phyloP scores from a whole-genome alignment of 2,888 invertebrate genomes.

The Cheilosia variabilis region DNA sequence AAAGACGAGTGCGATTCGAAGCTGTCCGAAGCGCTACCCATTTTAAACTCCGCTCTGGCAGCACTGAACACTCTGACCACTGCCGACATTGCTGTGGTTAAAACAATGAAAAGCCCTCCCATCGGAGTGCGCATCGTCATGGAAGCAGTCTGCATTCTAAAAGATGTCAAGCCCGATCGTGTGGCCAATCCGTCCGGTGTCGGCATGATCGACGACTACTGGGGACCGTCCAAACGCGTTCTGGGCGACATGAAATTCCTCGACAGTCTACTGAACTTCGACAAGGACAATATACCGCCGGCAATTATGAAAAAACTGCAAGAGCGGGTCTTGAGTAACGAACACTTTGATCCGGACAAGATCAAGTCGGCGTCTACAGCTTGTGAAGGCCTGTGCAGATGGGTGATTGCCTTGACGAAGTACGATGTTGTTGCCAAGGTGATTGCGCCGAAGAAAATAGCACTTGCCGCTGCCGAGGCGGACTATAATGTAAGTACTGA shows the following conservation, averaged over 20 bases:
- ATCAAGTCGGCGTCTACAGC: slow-evolving; percentile 94
- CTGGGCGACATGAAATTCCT: slow-evolving; percentile 96
- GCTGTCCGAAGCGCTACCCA: slow-evolving; percentile 95
- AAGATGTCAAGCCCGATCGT: slow-evolving; percentile 95
- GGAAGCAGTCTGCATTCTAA: slow-evolving; percentile 97
- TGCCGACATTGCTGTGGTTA: slow-evolving; percentile 94
- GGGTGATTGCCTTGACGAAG: slow-evolving; percentile 97
- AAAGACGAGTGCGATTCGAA: slow-evolving; percentile 97
- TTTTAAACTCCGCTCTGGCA: slow-evolving; percentile 92
- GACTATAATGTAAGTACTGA: slow-evolving; percentile 86
- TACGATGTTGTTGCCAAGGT: slow-evolving; percentile 97
- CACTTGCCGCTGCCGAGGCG: slow-evolving; percentile 93
- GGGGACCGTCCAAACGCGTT: slow-evolving; percentile 95
- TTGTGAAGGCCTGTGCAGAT: slow-evolving; percentile 95
- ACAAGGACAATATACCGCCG: slow-evolving; percentile 95
- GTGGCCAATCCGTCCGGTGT: slow-evolving; percentile 92
- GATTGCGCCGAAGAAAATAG: slow-evolving; percentile 96
- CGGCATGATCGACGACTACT: slow-evolving; percentile 95
- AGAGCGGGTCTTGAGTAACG: slow-evolving; percentile 91
- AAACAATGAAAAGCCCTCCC: slow-evolving; percentile 98
- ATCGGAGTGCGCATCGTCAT: slow-evolving; percentile 94
- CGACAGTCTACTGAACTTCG: slow-evolving; percentile 93
- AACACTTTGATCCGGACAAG: slow-evolving; percentile 96
- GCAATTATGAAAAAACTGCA: slow-evolving; percentile 92
- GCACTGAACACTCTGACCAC: slow-evolving; percentile 96